phyloP scores from a whole-genome alignment of 2,113 vertebrate genomes.

The Phocoena sinus region DNA sequence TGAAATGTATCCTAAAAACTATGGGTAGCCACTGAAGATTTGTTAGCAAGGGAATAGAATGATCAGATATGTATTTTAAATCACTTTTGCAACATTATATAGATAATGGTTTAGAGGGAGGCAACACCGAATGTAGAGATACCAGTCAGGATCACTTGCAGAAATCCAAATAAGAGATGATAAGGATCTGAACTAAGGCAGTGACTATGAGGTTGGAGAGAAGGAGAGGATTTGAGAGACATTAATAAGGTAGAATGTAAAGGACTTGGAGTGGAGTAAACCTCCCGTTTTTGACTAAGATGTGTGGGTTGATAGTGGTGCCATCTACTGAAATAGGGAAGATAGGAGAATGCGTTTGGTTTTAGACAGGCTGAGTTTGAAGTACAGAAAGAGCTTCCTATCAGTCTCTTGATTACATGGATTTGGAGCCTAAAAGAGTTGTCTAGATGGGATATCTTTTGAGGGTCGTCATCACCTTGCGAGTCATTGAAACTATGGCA shows the following conservation, averaged over 20 bases:
- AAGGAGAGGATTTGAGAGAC: neutral
- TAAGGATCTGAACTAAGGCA: neutral
- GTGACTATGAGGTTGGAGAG: neutral
- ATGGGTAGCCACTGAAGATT: neutral
- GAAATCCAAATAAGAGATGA: neutral
- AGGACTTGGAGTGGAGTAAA: neutral
- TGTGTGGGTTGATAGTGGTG: neutral
- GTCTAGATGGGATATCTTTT: neutral
- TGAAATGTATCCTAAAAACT: neutral
- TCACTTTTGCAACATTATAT: neutral
- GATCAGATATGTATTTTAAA: neutral
- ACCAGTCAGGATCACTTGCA: neutral
- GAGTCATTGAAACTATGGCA: neutral
- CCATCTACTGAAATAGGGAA: neutral
- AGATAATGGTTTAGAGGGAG: neutral
- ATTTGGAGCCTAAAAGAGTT: neutral
- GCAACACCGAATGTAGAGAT: neutral
- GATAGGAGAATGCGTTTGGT: neutral
- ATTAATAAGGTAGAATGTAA: neutral
- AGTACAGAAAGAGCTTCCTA: neutral
- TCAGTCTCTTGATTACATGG: neutral
- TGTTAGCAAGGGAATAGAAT: neutral
- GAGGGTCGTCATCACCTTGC: neutral
- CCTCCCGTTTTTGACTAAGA: neutral
- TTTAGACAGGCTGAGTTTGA: neutral